Percentiles rank a stretch among this genome's conserved stretches.
Evolutionary conservation across 30 jellyfish, hydroid and myxozoan species (phyloP).

Genomic region (Mastigias papua): DNA sequence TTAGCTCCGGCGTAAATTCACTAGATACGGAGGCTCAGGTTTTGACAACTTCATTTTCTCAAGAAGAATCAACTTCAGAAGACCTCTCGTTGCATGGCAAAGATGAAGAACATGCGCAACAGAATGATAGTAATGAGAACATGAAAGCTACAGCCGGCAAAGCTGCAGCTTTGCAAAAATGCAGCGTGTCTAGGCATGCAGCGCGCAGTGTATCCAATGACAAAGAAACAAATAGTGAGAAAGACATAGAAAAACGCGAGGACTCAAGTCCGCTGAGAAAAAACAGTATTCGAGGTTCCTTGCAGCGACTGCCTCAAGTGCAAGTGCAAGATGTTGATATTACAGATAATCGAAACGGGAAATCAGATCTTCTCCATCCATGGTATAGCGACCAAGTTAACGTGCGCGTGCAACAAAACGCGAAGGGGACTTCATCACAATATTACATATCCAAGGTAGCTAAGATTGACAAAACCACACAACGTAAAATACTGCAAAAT

Average conservation of each 20-base stretch:
- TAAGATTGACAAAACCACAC: conserved; percentile 21
- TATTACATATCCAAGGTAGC: conserved; percentile 31
- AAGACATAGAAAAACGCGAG: not conserved
- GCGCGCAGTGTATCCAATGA: not conserved
- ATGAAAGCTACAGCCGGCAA: not conserved
- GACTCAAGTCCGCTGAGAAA: conserved; percentile 15
- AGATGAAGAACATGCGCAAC: not conserved
- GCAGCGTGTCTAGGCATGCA: not conserved
- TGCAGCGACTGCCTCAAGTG: conserved; percentile 28
- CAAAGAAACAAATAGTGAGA: conserved; percentile 1
- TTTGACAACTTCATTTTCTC: conserved; percentile 42
- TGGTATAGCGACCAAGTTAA: conserved; percentile 54
- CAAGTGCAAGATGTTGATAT: conserved; percentile 14
- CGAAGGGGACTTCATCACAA: conserved; percentile 29
- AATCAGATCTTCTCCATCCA: conserved; percentile 50
- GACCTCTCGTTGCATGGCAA: conserved; percentile 1
- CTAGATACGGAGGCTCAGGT: conserved; percentile 44
- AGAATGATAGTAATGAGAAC: not conserved
- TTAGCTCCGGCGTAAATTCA: conserved; percentile 64
- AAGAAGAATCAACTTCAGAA: conserved; percentile 50
- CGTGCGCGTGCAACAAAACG: conserved; percentile 36
- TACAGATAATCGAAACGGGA: conserved; percentile 1
- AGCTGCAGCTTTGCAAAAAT: not conserved
- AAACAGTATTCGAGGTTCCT: conserved; percentile 43
- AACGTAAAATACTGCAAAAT: conserved; percentile 23